Evolutionary conservation across 2,797 vertebrate species (phyloP), one percentile per base, ranked within the genome.

Genomic region (Leptoclinus maculatus): DNA sequence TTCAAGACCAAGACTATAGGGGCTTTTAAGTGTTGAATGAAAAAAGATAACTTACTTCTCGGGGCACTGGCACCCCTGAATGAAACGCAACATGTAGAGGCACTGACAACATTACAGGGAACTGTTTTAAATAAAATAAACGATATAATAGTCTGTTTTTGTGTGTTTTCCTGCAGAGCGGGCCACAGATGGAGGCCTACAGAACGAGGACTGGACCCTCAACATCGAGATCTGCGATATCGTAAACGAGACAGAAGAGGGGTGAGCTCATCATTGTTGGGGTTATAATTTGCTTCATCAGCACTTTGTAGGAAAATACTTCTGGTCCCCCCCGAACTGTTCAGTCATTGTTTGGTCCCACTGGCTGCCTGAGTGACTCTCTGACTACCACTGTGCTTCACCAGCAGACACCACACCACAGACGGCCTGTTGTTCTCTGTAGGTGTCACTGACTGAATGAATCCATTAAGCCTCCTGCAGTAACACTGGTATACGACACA

Each of bases 191-290:
- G 98, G 98, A 91, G 97, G 97, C 77, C 94, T 99, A 21, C 98
- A 98, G 93, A 97, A 96, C 0, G 98, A 99, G 83, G 98, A 99
- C 94, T 99, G 98, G 98, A 97, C 97, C 0, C 94, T 99, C 72
- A 99, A 99, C 94, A 99, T 99, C 97, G 98, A 99, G 92, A 99
- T 99, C 94, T 99, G 98, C 62, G 98, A 99, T 87, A 99, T 99
- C 93, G 97, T 99, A 92, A 99, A 99, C 0, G 98, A 99, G 94
- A 99, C 98, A 0, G 98, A 99, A 41, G 97, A 99, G 84, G 97
- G 97, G 97, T 99, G 95, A 74, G 97, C 58, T 21, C 9, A 38
- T 74, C n/a, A 36, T 49, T 21, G 29, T 47, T 49, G 7, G 7
- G 23, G 39, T 78, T 64, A 8, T 23, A 5, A 29, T 76, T 36